Evolutionary conservation across 2,113 vertebrate species (phyloP).

Genomic region (Callopanchax toddi): DNA sequence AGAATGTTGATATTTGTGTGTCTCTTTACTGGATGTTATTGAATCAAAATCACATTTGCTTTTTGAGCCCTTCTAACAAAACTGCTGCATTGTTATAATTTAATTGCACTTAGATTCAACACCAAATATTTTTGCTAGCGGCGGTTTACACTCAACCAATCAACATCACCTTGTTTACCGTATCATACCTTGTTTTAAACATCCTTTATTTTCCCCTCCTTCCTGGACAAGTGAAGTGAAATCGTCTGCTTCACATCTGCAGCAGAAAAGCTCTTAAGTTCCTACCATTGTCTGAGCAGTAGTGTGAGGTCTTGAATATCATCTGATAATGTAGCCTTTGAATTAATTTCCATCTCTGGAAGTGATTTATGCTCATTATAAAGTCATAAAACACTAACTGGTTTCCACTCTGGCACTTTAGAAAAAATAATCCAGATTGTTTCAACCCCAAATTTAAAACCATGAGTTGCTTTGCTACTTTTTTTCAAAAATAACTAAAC

Average conservation of each 20-base stretch:
- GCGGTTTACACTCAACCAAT: neutral
- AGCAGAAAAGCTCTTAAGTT: slow-evolving; percentile 34
- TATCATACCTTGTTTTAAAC: too few relatives aligned
- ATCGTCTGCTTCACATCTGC: slow-evolving; percentile 10
- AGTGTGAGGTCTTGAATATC: slow-evolving; percentile 26
- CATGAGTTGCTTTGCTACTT: slow-evolving; percentile 38
- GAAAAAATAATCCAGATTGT: slow-evolving; percentile 35
- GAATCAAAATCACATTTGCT: slow-evolving; percentile 13
- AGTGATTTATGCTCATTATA: slow-evolving; percentile 47
- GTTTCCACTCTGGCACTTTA: slow-evolving; percentile 56
- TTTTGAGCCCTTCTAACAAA: slow-evolving; percentile 29
- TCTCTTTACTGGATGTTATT: neutral
- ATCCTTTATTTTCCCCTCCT: slow-evolving; percentile 5
- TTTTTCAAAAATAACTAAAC: slow-evolving; percentile 22
- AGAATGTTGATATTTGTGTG: slow-evolving; percentile 29
- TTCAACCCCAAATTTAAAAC: slow-evolving; percentile 56
- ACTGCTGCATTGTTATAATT: slow-evolving; percentile 43
- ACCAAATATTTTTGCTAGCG: slow-evolving; percentile 41
- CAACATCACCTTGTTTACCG: neutral
- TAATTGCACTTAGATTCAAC: slow-evolving; percentile 46
- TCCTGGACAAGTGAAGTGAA: slow-evolving; percentile 24
- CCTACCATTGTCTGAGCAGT: slow-evolving; percentile 26
- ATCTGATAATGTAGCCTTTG: slow-evolving; percentile 34
- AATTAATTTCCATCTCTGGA: slow-evolving; percentile 35
- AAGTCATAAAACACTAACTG: slow-evolving; percentile 49